These are phyloP conservation scores for Diloba caeruleocephala DNA, from an alignment of 2,888 invertebrate genomes.

Conservation along the genomic window DNA sequence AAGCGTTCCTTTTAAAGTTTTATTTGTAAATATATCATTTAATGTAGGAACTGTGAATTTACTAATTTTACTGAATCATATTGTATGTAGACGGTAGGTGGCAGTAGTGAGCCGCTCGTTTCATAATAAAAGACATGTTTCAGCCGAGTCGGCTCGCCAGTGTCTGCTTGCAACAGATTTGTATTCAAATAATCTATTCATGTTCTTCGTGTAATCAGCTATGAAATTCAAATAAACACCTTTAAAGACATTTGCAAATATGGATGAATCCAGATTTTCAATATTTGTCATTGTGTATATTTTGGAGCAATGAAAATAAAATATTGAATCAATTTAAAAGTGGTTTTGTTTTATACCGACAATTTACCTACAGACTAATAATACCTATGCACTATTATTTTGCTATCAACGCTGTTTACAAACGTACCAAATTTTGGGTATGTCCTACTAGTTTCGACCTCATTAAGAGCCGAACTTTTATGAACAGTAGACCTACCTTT, in stretches of 20 bases:
- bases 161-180: slow-evolving; percentile 74
- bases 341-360: slow-evolving; percentile 55
- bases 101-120: slow-evolving; percentile 59
- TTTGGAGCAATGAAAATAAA: slow-evolving; percentile 88
- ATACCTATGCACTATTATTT: too few species aligned
- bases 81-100: slow-evolving; percentile 71
- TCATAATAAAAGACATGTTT: slow-evolving; percentile 73
- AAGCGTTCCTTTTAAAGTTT: slow-evolving; percentile 89
- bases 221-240: slow-evolving; percentile 82
- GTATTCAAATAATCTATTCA: slow-evolving; percentile 82
- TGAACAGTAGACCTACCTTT: too few species aligned
- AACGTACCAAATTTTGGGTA: too few species aligned
- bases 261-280: slow-evolving; percentile 81
- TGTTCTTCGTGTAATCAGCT: slow-evolving; percentile 86
- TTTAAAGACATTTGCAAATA: slow-evolving; percentile 83
- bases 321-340: slow-evolving; percentile 82
- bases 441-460: too few species aligned
- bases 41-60: slow-evolving; percentile 86
- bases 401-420: too few species aligned
- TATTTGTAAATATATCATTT: slow-evolving; percentile 87
- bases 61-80: slow-evolving; percentile 82
- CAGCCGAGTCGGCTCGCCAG: slow-evolving; percentile 59
- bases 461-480: too few species aligned
- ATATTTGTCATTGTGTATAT: slow-evolving; percentile 88
- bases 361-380: neutral